Percentiles rank a stretch among this genome's conserved stretches.
Evolutionary conservation across 2,888 invertebrate genomes (phyloP).

Genomic region (Nesidiocoris tenuis): DNA sequence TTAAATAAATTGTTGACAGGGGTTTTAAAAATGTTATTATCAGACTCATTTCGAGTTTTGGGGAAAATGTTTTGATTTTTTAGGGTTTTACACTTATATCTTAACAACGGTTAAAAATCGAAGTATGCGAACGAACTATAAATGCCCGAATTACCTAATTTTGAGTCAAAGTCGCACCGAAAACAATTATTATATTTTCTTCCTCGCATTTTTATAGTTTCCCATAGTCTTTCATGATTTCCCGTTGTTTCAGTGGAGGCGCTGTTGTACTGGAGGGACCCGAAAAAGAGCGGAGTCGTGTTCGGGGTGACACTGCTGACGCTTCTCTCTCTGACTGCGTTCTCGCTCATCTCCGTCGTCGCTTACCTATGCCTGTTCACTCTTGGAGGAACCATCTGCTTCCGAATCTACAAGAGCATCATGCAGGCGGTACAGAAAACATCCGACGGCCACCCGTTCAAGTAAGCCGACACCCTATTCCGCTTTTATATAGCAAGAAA

Average conservation of each 20-base stretch:
- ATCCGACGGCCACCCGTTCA: conserved; percentile 95
- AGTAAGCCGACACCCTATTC: conserved; percentile 64
- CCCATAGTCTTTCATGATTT: too few species aligned
- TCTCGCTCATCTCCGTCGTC: conserved; percentile 92
- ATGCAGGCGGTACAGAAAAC: conserved; percentile 95
- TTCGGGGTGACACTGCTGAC: conserved; percentile 86
- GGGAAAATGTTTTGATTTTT: too few species aligned
- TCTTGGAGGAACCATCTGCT: conserved; percentile 84
- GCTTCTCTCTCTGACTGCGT: conserved; percentile 90
- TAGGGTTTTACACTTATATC: too few species aligned
- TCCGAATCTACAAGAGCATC: conserved; percentile 94
- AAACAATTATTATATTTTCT: too few species aligned
- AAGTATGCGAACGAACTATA: too few species aligned
- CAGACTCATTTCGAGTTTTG: too few species aligned
- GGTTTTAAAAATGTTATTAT: too few species aligned
- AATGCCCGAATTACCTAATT: too few species aligned
- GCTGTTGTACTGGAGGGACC: conserved; percentile 96
- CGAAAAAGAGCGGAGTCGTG: conserved; percentile 89
- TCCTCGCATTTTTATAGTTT: too few species aligned
- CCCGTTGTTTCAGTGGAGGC: conserved; percentile 80
- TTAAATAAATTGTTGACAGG: too few species aligned
- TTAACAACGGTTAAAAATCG: too few species aligned
- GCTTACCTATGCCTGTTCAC: conserved; percentile 86
- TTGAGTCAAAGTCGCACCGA: too few species aligned
- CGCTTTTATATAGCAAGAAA: not conserved